Percentiles rank a stretch among this genome's conserved stretches.
Conservation (phyloP, 2,888 invertebrate genomes). For the Morpho helenor region DNA sequence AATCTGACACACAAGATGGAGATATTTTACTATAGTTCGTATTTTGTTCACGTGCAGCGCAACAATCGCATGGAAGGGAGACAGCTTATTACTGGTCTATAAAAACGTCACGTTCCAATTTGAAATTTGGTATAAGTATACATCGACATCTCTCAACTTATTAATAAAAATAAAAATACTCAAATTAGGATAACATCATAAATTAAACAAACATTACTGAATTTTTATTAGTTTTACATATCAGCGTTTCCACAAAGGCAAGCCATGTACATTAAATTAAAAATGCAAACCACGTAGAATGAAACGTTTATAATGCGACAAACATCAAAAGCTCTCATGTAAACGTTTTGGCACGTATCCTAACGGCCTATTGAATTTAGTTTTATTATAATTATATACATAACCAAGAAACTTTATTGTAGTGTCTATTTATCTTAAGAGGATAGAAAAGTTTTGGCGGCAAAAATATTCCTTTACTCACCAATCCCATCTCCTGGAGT, state of each 20-base stretch:
- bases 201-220: too few relatives aligned
- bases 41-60: constrained; percentile 70
- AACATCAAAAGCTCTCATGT: constrained; percentile 35
- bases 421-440: constrained; percentile 18
- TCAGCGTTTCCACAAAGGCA: too few relatives aligned
- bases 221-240: too few relatives aligned
- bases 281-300: constrained; percentile 25
- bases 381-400: constrained; percentile 20
- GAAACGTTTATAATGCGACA: constrained; percentile 47
- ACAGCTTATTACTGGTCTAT: constrained; percentile 47
- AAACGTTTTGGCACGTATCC: constrained; percentile 4
- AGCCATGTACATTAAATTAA: too few relatives aligned
- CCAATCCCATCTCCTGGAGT: constrained; percentile 86
- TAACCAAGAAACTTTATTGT: constrained; percentile 25
- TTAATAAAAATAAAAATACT: too few relatives aligned
- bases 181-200: too few relatives aligned
- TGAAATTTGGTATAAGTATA: background rate
- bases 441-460: constrained; percentile 46
- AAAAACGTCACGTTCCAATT: constrained; percentile 48
- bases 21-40: constrained; percentile 78
- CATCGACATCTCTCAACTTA: too few relatives aligned
- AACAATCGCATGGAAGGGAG: constrained; percentile 51
- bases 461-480: constrained; percentile 66
- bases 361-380: constrained; percentile 13
- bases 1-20: constrained; percentile 83